Evolutionary conservation across 2,888 invertebrate species (phyloP).

Genomic region (Venusia cambrica): DNA sequence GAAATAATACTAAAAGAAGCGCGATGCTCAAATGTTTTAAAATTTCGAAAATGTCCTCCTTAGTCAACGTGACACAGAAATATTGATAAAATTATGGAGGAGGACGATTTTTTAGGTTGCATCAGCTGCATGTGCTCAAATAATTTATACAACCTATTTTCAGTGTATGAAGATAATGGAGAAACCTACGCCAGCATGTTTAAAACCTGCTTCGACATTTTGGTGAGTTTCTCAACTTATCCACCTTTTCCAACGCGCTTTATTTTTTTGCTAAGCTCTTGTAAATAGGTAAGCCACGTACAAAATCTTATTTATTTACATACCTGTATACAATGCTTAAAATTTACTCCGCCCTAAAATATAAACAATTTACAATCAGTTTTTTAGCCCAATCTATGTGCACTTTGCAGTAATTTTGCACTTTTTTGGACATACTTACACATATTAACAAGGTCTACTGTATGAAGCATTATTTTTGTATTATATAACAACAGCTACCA

Average conservation of each 20-base stretch:
- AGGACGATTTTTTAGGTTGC: conserved; percentile 74
- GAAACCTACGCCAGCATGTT: conserved; percentile 70
- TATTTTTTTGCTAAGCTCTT: conserved; percentile 5
- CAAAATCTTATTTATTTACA: conserved; percentile 11
- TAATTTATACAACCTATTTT: conserved; percentile 76
- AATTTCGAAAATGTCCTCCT: conserved; percentile 40
- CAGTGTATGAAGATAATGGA: conserved; percentile 61
- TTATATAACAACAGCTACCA: no score
- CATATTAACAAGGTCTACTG: no score
- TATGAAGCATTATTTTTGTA: no score
- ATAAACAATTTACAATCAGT: no score
- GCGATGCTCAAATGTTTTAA: conserved; percentile 35
- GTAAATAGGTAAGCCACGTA: conserved; percentile 8
- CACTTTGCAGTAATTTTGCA: no score
- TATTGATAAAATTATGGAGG: conserved; percentile 50
- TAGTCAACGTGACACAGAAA: conserved; percentile 32
- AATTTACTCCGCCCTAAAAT: no score
- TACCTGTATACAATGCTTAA: no score
- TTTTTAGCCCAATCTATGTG: no score
- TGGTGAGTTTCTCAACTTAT: conserved; percentile 57
- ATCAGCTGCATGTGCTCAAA: conserved; percentile 72
- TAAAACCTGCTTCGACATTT: conserved; percentile 69
- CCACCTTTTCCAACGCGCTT: conserved; percentile 8
- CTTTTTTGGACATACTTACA: no score
- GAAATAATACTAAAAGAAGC: conserved; percentile 23